These are phyloP conservation scores for Aethina tumida DNA, from an alignment of 1,140 invertebrate genomes.

Conservation along the genomic window DNA sequence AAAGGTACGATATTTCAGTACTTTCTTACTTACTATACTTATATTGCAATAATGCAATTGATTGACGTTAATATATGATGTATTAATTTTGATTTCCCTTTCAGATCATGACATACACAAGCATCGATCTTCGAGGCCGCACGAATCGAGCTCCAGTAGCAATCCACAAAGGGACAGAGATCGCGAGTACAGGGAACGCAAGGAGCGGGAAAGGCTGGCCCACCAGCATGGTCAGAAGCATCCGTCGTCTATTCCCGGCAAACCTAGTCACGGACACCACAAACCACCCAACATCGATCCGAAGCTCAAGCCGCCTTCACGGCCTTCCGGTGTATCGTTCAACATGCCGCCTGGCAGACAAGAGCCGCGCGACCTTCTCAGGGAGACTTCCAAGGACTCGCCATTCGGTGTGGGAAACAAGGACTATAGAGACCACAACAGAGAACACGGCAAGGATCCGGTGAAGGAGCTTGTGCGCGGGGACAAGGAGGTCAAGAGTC, in stretches of 20 bases:
- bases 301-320: constrained; percentile 27
- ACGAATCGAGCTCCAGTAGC: constrained; percentile 17
- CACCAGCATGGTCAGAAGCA: constrained; percentile 25
- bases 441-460: constrained; percentile 14
- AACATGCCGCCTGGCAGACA: constrained; percentile 9
- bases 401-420: constrained; percentile 19
- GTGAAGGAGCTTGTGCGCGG: constrained; percentile 9
- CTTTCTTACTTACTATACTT: constrained; percentile 5
- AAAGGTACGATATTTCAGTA: constrained; percentile 15
- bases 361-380: constrained; percentile 24
- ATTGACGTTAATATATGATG: too few relatives aligned
- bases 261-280: constrained; percentile 26
- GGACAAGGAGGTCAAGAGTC: constrained; percentile 25
- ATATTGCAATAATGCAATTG: constrained; percentile 5
- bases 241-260: constrained; percentile 16
- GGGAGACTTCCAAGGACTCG: constrained; percentile 23
- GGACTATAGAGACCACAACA: constrained; percentile 14
- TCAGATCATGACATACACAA: constrained; percentile 25
- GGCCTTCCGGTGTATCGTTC: constrained; percentile 10
- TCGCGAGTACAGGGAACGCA: constrained; percentile 46
- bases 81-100: constrained; percentile 1
- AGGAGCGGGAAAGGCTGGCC: constrained; percentile 39
- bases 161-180: constrained; percentile 32
- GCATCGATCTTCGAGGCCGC: constrained; percentile 30
- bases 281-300: constrained; percentile 23